A percentile compares a stretch with the other conserved stretches of the same genome.
These are phyloP conservation scores for Penaeus japonicus DNA, from an alignment of 1,140 invertebrate genomes.

Conservation along the genomic window DNA sequence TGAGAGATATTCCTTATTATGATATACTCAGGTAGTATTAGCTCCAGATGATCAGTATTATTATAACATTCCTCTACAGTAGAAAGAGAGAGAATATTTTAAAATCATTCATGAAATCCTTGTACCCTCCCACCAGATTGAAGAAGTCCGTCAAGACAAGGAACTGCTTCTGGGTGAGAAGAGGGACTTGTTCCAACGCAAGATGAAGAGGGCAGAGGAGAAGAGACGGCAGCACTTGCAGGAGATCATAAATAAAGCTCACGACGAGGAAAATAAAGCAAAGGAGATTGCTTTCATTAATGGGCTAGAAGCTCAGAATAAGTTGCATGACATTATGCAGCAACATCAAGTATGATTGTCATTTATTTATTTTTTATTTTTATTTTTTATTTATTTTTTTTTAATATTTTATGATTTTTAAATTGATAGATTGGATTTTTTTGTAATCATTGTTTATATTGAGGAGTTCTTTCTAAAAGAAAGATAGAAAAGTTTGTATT, in stretches of 20 bases:
- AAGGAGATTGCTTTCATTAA: constrained; percentile 99
- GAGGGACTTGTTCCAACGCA: constrained; percentile 82
- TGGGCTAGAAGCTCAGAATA: constrained; percentile 93
- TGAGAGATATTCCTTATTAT: too few species aligned
- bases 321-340: constrained; percentile 86
- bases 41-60: too few species aligned
- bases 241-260: constrained; percentile 90
- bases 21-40: too few species aligned
- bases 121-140: constrained; percentile 68
- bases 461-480: not conserved
- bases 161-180: constrained; percentile 85
- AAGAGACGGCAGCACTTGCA: constrained; percentile 83
- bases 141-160: constrained; percentile 89
- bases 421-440: not conserved
- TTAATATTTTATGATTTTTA: not conserved
- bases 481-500: too few species aligned
- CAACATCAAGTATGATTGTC: constrained; percentile 70
- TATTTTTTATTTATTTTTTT: not conserved
- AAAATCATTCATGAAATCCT: not conserved
- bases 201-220: constrained; percentile 88
- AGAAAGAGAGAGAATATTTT: too few species aligned
- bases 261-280: constrained; percentile 96
- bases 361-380: not conserved
- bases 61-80: too few species aligned
- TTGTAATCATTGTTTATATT: not conserved